Conservation (phyloP, 35 echinoderm and acorn worm genomes). For the Heliocidaris tuberculata region DNA sequence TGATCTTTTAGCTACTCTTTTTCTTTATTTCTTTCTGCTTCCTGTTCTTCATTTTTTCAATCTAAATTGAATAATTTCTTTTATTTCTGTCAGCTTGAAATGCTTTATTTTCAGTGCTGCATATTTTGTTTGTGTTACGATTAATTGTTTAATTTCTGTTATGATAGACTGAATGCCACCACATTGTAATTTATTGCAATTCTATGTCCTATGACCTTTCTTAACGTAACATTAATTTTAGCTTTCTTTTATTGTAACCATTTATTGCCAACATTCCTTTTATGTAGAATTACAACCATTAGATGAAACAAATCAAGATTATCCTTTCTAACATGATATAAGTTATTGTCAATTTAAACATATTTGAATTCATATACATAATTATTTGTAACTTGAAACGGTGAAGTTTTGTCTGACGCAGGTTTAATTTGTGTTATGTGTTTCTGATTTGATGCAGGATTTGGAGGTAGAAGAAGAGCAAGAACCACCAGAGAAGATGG, state of each 20-base stretch:
- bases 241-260: neutral
- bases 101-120: too few relatives aligned
- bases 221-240: too few relatives aligned
- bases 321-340: neutral
- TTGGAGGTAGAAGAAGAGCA: conserved; percentile 59
- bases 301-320: neutral
- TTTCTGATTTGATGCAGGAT: conserved; percentile 8
- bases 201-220: too few relatives aligned
- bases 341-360: neutral
- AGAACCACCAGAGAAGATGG: conserved; percentile 50
- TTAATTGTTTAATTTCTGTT: neutral
- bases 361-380: neutral
- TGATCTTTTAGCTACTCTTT: too few relatives aligned
- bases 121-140: neutral
- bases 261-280: neutral
- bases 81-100: neutral
- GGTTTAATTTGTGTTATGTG: neutral
- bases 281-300: neutral
- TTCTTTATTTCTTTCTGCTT: neutral
- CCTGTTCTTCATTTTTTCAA: neutral
- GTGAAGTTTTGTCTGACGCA: neutral
- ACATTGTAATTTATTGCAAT: too few relatives aligned
- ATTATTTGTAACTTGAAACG: neutral
- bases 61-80: neutral
- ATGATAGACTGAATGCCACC: too few relatives aligned